phyloP scores from a whole-genome alignment of 1,140 invertebrate species.

The Cotesia chilonis region DNA sequence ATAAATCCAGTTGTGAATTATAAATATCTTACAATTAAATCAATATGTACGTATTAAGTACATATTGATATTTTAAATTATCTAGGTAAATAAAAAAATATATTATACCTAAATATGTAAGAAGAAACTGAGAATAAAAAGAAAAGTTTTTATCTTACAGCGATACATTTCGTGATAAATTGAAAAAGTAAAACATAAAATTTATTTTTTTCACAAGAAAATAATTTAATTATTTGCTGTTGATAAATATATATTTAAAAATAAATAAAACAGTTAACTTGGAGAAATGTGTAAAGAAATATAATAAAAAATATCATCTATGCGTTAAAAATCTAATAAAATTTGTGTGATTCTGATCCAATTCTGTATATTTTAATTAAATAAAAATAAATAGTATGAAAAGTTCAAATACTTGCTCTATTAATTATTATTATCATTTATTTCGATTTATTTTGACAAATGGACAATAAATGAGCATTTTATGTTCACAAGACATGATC shows the following conservation, averaged over 20 bases:
- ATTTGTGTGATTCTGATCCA: slow-evolving; percentile 57
- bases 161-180: too few relatives aligned
- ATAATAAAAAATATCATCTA: too few relatives aligned
- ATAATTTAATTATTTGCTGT: too few relatives aligned
- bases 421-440: slow-evolving; percentile 13
- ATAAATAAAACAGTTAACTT: slow-evolving; percentile 1
- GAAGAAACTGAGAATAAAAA: too few relatives aligned
- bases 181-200: too few relatives aligned
- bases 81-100: too few relatives aligned
- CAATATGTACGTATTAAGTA: too few relatives aligned
- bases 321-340: slow-evolving; percentile 34
- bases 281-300: background rate
- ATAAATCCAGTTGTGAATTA: background rate
- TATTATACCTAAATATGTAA: too few relatives aligned
- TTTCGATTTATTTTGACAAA: background rate
- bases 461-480: slow-evolving; percentile 25
- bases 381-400: slow-evolving; percentile 12
- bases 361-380: slow-evolving; percentile 51
- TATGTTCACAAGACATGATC: slow-evolving; percentile 16
- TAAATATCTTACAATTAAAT: too few relatives aligned
- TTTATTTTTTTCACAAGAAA: too few relatives aligned
- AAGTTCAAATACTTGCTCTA: slow-evolving; percentile 12
- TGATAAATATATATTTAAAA: background rate
- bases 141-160: too few relatives aligned
- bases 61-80: too few relatives aligned